Base-by-base conservation (phyloP, 2,888 invertebrate species). In the Coremacera marginata region DNA sequence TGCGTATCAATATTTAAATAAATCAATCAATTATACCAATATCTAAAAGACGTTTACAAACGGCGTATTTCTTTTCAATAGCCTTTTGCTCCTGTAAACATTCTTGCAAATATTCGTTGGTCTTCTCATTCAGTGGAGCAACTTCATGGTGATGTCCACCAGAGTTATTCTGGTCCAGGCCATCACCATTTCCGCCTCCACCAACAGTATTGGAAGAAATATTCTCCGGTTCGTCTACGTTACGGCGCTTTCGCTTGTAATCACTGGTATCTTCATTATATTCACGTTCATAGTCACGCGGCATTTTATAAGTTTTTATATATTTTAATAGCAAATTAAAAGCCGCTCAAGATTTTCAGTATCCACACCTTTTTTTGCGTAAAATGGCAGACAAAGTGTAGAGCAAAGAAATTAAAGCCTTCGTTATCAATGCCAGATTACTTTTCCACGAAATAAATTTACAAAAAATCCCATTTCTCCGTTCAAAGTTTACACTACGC, bases 71-170 rank as follows among this genome's bases (percentile, higher is more conserved):
- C 71, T 92, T 91, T 79, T 91, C 93, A 25, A 94, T 89, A 80
- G 92, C 91, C 75, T 93, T 91, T 86, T 94, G 94, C 86, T 95
- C 95, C 77, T 92, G 91, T 60, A 95, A 86, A 76, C 95, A 90
- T 85, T 95, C 94, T 55, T 93, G 91, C 84, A 95, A 92, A 86
- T 95, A 95, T 88, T 94, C 94, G 76, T 92, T 93, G 85, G 94
- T 94, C 90, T 94, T 95, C 85, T 93, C 93, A 83, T 92, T 91
- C 78, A 93, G 86, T 7, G 86, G 86, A 14, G 87, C 84, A 16
- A 87, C 83, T 78, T 89, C 89, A 57, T 84, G 83, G 37, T 78
- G 79, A 75, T 76, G 77, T 63, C 49, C 55, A 11, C 67, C 67
- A 2, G 37, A 25, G 51, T 37, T 74, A 34, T 49, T 73, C 5